Percentiles rank a stretch among this genome's conserved stretches.
Conservation (phyloP, 2,113 vertebrate genomes). For the Indicator maculatus region DNA sequence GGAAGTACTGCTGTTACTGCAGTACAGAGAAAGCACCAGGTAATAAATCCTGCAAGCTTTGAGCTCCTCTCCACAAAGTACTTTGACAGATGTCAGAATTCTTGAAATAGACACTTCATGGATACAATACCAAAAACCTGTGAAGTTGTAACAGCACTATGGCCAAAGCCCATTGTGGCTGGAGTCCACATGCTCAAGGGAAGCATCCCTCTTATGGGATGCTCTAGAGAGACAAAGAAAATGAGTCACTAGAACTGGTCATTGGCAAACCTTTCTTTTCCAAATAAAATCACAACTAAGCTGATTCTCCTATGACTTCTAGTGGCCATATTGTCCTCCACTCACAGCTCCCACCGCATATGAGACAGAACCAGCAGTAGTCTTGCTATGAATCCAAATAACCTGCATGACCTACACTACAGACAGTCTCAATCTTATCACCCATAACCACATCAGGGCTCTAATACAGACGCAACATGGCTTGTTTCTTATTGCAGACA, state of each 20-base stretch:
- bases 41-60: neutral
- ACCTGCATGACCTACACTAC: neutral
- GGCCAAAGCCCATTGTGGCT: neutral
- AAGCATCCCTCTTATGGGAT: neutral
- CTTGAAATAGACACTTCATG: neutral
- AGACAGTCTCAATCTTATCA: neutral
- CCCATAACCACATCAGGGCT: neutral
- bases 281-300: neutral
- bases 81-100: neutral
- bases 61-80: neutral
- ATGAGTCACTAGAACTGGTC: neutral
- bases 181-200: neutral
- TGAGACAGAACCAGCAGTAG: neutral
- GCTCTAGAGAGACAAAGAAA: neutral
- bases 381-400: neutral
- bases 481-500: neutral
- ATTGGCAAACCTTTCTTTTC: neutral
- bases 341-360: neutral
- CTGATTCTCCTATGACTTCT: neutral
- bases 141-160: neutral
- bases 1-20: neutral
- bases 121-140: neutral
- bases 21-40: neutral
- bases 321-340: neutral
- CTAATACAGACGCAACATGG: neutral